Conservation (phyloP, 2,113 vertebrate genomes). For the human region DNA sequence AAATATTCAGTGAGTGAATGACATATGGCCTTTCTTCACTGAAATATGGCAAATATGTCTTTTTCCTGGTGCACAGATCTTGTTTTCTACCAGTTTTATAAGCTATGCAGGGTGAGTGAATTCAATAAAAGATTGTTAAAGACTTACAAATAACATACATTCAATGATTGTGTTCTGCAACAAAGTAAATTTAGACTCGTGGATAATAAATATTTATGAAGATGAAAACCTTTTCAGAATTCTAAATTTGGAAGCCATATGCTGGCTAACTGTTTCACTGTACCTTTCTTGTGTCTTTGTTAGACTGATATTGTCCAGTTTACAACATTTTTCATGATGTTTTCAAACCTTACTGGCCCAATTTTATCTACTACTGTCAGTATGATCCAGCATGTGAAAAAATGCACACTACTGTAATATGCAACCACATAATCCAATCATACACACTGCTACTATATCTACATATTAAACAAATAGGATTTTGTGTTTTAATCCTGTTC, state of each 20-base stretch:
- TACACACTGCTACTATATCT: neutral
- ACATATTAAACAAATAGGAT: neutral
- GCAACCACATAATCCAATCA: neutral
- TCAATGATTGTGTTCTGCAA: conserved; percentile 59
- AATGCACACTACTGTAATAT: accelerated
- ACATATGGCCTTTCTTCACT: conserved; percentile 51
- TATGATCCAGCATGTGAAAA: neutral
- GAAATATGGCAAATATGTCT: conserved; percentile 21
- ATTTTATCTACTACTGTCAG: neutral
- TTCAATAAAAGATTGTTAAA: conserved; percentile 53
- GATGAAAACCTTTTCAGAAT: conserved; percentile 51
- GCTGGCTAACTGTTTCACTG: neutral
- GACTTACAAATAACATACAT: conserved; percentile 65
- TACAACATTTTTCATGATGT: neutral
- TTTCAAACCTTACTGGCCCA: neutral
- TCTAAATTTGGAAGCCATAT: conserved; percentile 55
- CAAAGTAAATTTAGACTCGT: conserved; percentile 57
- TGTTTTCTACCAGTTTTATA: conserved; percentile 66
- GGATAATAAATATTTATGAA: conserved; percentile 74
- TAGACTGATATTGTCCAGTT: neutral
- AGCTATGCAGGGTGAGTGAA: conserved; percentile 44
- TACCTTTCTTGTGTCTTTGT: neutral
- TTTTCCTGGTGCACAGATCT: conserved; percentile 44
- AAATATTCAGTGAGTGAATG: conserved; percentile 65
- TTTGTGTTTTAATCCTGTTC: neutral